These are phyloP conservation scores for Ptilonorhynchus violaceus DNA, from an alignment of 2,113 vertebrate genomes.

Conservation along the genomic window DNA sequence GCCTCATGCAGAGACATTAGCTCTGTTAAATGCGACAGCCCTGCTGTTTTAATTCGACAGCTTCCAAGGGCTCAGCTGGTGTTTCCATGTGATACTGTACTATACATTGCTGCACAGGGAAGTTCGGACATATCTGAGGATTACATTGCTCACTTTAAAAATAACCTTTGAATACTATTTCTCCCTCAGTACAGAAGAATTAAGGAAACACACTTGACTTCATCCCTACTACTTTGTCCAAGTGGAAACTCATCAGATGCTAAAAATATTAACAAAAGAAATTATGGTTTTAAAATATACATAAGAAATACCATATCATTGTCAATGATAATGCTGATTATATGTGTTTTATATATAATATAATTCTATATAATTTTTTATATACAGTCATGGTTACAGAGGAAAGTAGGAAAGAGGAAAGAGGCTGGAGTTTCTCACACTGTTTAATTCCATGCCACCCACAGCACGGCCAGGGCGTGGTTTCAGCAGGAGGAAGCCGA, in stretches of 20 bases:
- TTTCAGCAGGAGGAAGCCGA: not conserved
- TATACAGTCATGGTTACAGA: not conserved
- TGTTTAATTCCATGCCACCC: not conserved
- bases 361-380: not conserved
- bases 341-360: not conserved
- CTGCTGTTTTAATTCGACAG: not conserved
- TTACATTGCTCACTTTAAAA: not conserved
- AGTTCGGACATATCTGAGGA: not conserved
- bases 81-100: not conserved
- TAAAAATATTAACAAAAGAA: not conserved
- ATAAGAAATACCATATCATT: not conserved
- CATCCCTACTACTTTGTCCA: not conserved
- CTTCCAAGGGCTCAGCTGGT: not conserved
- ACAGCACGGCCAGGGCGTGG: fast-evolving
- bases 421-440: not conserved
- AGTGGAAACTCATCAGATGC: not conserved
- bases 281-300: not conserved
- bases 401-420: no score
- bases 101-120: not conserved
- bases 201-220: not conserved
- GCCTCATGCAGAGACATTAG: not conserved
- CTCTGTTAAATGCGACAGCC: not conserved
- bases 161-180: not conserved
- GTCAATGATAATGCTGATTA: not conserved
- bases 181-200: not conserved